Conservation (phyloP, 2,888 invertebrate species). For the Ypsolopha sequella region DNA sequence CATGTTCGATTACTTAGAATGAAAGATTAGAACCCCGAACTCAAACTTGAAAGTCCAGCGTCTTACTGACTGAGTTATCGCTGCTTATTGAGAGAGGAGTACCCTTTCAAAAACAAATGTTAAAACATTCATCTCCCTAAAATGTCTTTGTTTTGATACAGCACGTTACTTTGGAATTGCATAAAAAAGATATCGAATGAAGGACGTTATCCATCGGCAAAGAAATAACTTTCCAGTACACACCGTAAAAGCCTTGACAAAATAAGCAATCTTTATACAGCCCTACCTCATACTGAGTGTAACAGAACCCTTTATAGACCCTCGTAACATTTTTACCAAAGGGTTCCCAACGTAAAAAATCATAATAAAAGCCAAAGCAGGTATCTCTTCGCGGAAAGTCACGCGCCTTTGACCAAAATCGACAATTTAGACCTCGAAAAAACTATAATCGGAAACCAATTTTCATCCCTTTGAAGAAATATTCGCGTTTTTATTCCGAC, state of each 20-base stretch:
- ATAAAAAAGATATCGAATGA: too few species aligned
- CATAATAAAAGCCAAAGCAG: constrained; percentile 10
- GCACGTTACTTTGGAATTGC: too few species aligned
- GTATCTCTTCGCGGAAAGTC: not conserved
- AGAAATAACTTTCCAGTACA: not conserved
- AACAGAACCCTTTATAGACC: constrained; percentile 3
- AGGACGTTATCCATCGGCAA: too few species aligned
- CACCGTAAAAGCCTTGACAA: not conserved
- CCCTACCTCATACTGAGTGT: not conserved
- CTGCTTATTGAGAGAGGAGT: too few species aligned
- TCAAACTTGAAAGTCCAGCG: too few species aligned
- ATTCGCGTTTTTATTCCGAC: too few species aligned
- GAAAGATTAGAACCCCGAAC: too few species aligned
- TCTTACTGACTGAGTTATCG: too few species aligned
- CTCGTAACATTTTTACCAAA: constrained; percentile 14
- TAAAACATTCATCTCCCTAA: too few species aligned
- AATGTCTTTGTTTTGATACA: too few species aligned
- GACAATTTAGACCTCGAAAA: not conserved
- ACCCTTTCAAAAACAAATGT: too few species aligned
- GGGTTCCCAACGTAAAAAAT: constrained; percentile 8
- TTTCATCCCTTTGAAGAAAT: not conserved
- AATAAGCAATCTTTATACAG: not conserved
- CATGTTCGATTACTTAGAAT: too few species aligned
- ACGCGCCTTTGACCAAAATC: not conserved
- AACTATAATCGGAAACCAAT: not conserved